Percentiles rank a stretch among this genome's conserved stretches.
These are phyloP conservation scores for Maniola hyperantus DNA, from an alignment of 2,888 invertebrate genomes.

Conservation along the genomic window DNA sequence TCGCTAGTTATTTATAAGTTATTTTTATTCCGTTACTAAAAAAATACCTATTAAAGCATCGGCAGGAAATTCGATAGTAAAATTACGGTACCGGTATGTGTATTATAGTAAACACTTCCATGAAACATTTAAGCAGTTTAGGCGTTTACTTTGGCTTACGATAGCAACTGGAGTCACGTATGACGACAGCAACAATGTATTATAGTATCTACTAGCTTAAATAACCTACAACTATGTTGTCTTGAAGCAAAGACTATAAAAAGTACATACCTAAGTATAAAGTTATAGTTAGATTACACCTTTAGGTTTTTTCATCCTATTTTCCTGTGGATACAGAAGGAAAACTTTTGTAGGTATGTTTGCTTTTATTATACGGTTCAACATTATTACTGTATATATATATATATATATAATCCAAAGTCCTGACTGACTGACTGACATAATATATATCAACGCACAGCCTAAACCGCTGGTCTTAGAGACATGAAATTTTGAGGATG, in stretches of 20 bases:
- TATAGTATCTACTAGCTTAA: background rate
- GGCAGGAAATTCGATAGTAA: background rate
- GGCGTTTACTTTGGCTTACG: conserved; percentile 29
- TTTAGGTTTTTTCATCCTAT: too few species aligned
- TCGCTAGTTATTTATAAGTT: too few species aligned
- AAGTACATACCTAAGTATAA: background rate
- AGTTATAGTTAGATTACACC: too few species aligned
- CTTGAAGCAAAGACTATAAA: background rate
- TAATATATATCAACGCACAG: too few species aligned
- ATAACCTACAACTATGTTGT: background rate
- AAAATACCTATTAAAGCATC: background rate
- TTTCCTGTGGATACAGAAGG: too few species aligned
- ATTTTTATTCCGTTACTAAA: background rate
- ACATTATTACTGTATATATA: too few species aligned
- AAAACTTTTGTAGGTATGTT: too few species aligned
- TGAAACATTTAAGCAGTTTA: conserved; percentile 10
- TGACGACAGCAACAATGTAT: conserved; percentile 6
- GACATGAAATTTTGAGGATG: too few species aligned
- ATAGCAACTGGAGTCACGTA: conserved; percentile 18
- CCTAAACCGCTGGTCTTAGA: too few species aligned
- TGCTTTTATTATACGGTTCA: too few species aligned
- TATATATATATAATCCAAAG: too few species aligned
- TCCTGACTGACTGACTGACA: too few species aligned
- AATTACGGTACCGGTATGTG: background rate
- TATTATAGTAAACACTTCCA: conserved; percentile 13